Base-by-base conservation (phyloP, 37 sponge, comb jelly and placozoan genomes). In the Agelas oroides region DNA sequence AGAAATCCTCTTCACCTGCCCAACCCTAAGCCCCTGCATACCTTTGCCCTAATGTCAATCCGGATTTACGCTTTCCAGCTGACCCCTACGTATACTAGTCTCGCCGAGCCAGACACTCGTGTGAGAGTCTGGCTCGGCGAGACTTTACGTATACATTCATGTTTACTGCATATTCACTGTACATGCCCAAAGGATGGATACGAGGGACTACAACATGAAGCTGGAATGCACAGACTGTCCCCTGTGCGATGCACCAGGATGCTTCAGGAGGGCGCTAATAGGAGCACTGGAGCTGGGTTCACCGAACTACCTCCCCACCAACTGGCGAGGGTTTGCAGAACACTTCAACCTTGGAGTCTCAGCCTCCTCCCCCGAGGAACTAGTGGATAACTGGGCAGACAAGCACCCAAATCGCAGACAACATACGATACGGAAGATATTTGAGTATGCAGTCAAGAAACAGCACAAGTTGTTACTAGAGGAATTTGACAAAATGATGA, bases 271-370 rank as follows among this genome's bases (percentile, higher is more conserved):
- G 1, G 63, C 59, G 0, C 78, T 77, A 40, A 62, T 24, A 19
- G 23, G 65, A 23, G 1, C 64, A 17, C 63, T 77, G 23, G 78
- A 77, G 27, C 46, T 8, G 3, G 46, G 46, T 3, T 3, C 46
- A 46, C 1, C 13, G 16, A 38, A 63, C 40, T 77, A 58, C 78
- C 19, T 38, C 2, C 78, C 78, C 38, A 77, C 78, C 24, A 77
- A 77, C 78, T 77, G 78, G 78, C 60, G 34, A 35, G 78, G 78
- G 1, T 77, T 77, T 34, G 59, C 78, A 14, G 64, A 77, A 1
- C 24, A 77, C 24, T 77, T 77, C 65, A 38, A 23, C 24, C 40
- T 77, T 17, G 15, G 41, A n/a, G 64, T 63, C n/a, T 17, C 14
- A n/a, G 24, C 52, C 13, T 35, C 37, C 52, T 24, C 64, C 19